Evolutionary conservation across 2,888 invertebrate species (phyloP).

Genomic region (Drosophila acutilabella): DNA sequence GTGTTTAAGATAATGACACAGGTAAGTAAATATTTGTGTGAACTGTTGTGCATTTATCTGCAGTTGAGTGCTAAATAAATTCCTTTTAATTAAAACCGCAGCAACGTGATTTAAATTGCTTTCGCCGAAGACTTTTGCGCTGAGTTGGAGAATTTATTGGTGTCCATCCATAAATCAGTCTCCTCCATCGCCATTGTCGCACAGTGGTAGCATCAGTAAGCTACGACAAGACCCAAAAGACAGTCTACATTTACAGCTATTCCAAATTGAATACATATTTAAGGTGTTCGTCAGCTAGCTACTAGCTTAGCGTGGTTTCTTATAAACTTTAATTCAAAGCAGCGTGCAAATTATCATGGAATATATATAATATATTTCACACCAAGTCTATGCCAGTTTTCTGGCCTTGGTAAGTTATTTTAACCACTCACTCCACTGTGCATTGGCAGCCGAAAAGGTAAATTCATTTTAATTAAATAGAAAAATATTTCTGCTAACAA

Average conservation of each 20-base stretch:
- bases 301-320: too few species aligned
- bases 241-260: too few species aligned
- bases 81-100: conserved; percentile 81
- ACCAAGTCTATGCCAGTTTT: not conserved
- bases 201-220: not conserved
- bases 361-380: too few species aligned
- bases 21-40: conserved; percentile 49
- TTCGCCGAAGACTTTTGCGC: conserved; percentile 44
- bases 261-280: too few species aligned
- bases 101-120: conserved; percentile 76
- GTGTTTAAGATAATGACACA: conserved; percentile 19
- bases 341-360: too few species aligned
- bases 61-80: conserved; percentile 77
- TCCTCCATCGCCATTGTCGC: conserved; percentile 15
- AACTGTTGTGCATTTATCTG: conserved; percentile 74
- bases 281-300: too few species aligned
- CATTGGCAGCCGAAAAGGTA: conserved; percentile 61
- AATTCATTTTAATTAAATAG: conserved; percentile 80
- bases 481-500: conserved; percentile 77
- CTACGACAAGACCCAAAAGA: too few species aligned
- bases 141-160: conserved; percentile 70
- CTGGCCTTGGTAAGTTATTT: not conserved
- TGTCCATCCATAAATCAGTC: conserved; percentile 73
- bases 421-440: not conserved
- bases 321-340: too few species aligned